phyloP scores from a whole-genome alignment of 2,797 vertebrate species.

The Crocodylus rhombifer region DNA sequence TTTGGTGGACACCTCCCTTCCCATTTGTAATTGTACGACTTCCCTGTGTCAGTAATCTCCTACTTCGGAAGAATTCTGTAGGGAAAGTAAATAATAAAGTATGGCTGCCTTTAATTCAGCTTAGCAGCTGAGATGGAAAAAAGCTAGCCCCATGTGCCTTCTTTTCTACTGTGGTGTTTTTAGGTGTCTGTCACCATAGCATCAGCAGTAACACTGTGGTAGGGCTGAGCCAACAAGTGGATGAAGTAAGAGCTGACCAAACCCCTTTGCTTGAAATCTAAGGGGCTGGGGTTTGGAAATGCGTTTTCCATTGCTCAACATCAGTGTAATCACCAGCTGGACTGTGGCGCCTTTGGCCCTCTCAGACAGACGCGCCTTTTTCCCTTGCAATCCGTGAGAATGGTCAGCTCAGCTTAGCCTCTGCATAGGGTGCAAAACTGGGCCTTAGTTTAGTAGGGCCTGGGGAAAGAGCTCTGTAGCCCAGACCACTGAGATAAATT shows the following conservation, averaged over 20 bases:
- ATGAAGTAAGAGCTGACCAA: neutral
- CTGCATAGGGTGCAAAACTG: neutral
- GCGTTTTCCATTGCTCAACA: neutral
- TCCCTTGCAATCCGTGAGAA: neutral
- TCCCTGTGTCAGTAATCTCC: conserved; percentile 9
- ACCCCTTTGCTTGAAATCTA: neutral
- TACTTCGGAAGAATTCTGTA: conserved; percentile 21
- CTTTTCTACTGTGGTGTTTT: neutral
- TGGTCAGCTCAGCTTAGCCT: neutral
- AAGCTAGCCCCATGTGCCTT: neutral
- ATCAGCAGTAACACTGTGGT: neutral
- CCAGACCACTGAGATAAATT: neutral
- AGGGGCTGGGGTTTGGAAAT: neutral
- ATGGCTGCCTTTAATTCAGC: neutral
- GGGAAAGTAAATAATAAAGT: neutral
- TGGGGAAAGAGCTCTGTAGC: neutral
- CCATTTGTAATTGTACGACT: neutral
- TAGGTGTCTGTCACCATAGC: neutral
- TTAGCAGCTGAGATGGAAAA: neutral
- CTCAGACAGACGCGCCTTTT: neutral
- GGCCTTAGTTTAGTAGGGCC: neutral
- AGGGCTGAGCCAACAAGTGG: neutral
- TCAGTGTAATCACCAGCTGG: neutral
- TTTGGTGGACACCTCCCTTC: neutral
- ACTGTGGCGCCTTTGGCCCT: neutral